Evolutionary conservation across 2,797 vertebrate genomes (phyloP), one percentile per base, ranked within the genome.

Genomic region (Eupleurogrammus muticus): DNA sequence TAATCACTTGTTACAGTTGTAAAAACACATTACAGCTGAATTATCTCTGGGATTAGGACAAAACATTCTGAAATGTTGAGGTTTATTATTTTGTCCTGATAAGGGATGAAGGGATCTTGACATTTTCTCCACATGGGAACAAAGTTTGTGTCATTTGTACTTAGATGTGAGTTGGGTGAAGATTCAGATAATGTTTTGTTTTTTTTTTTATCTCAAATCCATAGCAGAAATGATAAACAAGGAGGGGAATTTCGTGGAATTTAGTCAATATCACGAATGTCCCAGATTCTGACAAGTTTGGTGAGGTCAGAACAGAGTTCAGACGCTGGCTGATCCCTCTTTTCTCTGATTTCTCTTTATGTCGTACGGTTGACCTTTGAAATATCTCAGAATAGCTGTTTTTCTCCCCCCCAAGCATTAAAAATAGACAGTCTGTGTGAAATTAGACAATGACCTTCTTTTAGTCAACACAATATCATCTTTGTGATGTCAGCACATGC

Each of bases 361-460:
- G 73, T 58, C 2, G 50, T 72, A 71, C 76, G 61, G 58, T 54
- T 70, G 64, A 21, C 54, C 24, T 77, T 80, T 79, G 3, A 64
- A 84, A 79, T 82, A 56, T 77, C 73, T 66, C 51, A 83, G 73
- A 88, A 82, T 81, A 86, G 79, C 84, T 65, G 50, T 77, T 83
- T 66, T 61, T 23, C 64, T 52, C 64, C 52, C 44, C 53, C 49
- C 61, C 49, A 19, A 34, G 56, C 23, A 50, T 74, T 87, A 88
- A 91, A 92, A 92, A 89, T 91, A 90, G 82, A 64, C 64, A 7
- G 54, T 77, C 70, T 73, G 52, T 80, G 62, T 70, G 58, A 75
- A 87, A 80, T 65, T 66, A 85, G 59, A 92, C 89, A 93, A 91
- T 81, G 81, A 28, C 20, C 59, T 46, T 83, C 80, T 90, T 85